Percentiles rank a stretch among this genome's conserved stretches.
phyloP scores from a whole-genome alignment of 2,888 invertebrate species.

The Pandemis corylana region DNA sequence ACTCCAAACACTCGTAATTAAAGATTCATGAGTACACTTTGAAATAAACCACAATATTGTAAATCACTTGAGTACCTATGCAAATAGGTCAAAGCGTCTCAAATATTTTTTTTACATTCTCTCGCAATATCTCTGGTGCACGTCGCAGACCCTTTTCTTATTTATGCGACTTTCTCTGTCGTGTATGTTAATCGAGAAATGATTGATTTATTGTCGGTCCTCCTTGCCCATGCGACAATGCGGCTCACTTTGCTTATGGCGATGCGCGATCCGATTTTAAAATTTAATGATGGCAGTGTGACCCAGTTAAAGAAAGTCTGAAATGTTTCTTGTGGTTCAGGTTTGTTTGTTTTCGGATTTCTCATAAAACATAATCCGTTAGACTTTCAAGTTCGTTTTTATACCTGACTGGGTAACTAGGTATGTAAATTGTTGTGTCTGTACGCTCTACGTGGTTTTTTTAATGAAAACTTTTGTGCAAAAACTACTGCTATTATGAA shows the following conservation, averaged over 20 bases:
- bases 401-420: not conserved
- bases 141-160: constrained; percentile 12
- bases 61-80: not conserved
- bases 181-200: constrained; percentile 33
- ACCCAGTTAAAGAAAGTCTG: constrained; percentile 6
- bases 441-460: not conserved
- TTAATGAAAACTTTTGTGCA: too few species aligned
- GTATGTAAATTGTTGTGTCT: not conserved
- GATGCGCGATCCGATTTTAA: constrained; percentile 24
- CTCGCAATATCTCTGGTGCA: constrained; percentile 14
- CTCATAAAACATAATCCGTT: not conserved
- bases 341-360: constrained; percentile 1
- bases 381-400: not conserved
- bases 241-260: not conserved
- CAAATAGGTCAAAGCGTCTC: not conserved
- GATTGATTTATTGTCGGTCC: constrained; percentile 29
- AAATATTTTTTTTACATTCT: not conserved
- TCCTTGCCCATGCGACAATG: constrained; percentile 15
- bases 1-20: not conserved
- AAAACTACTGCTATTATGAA: too few species aligned
- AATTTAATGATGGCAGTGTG: constrained; percentile 26
- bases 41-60: not conserved
- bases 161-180: constrained; percentile 36
- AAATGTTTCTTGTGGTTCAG: not conserved
- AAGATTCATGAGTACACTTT: not conserved